Evolutionary conservation across 2,888 invertebrate species (phyloP), one percentile per base, ranked within the genome.

Genomic region (Plemyria rubiginata): DNA sequence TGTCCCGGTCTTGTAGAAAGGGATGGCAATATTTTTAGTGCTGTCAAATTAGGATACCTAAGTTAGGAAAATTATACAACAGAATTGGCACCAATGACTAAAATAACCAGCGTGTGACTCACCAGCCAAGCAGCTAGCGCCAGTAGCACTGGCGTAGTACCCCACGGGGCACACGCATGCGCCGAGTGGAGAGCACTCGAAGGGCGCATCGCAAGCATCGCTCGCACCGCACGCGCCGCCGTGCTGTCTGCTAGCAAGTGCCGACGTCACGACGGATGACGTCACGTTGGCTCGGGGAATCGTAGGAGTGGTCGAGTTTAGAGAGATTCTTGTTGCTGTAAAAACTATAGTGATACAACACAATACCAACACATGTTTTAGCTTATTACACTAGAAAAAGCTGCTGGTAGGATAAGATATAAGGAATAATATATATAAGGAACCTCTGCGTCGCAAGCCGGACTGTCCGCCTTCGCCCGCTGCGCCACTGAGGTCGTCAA

Each of bases 101-200:
- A n/a, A n/a, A n/a, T n/a, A n/a, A 12, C 8, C 22, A 11, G 11
- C 1, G 28, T 22, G 22, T 32, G 22, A 65, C 71, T 72, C 65
- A 92, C 93, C 88, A 52, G 92, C 90, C 9, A 82, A 81, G 49
- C 93, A 93, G 0, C 22, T 28, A 0, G 13, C 66, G 0, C 78
- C 79, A 41, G 78, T 69, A 0, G 58, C 65, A 56, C 70, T 80
- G 0, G 74, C 70, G 29, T 89, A 92, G 55, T 87, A 92, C 0
- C 93, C 92, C 0, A 73, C 3, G 0, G 89, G 87, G 43, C 93
- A 93, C 0, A 87, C 66, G 32, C 93, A 93, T 0, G 72, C 68
- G 0, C 85, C 86, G 0, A 79, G 75, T 0, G 43, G 5, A 0
- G 84, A 81, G 53, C 93, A 93, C 0, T 75, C 67, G 7, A 86